phyloP scores from a whole-genome alignment of 2,797 vertebrate genomes.

The Gymnopithys bicolor region DNA sequence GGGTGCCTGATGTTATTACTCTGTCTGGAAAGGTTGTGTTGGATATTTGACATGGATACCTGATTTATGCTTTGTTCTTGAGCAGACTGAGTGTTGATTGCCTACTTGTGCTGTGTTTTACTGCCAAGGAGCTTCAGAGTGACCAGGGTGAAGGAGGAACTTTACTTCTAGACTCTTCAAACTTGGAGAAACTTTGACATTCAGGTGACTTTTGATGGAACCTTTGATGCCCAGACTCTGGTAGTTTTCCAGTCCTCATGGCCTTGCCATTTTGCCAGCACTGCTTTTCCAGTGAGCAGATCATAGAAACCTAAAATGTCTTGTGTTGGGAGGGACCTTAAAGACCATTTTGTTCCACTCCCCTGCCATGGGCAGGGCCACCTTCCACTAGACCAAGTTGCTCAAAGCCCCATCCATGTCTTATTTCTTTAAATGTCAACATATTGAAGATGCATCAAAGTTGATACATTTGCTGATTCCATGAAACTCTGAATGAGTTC shows the following conservation, averaged over 20 bases:
- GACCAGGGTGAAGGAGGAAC: background rate
- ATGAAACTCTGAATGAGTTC: accelerated
- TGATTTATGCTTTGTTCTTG: background rate
- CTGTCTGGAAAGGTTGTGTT: background rate
- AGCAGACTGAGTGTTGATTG: background rate
- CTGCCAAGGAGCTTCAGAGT: background rate
- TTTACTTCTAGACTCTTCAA: background rate
- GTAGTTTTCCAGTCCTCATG: background rate
- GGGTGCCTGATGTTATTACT: background rate
- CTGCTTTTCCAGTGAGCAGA: background rate
- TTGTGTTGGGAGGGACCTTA: background rate
- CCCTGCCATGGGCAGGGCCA: background rate
- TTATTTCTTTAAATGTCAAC: background rate
- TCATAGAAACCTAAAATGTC: background rate
- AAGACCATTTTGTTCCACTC: background rate
- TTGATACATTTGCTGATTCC: background rate
- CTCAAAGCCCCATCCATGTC: background rate
- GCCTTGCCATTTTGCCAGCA: background rate
- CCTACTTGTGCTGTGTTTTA: background rate
- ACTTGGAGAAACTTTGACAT: background rate
- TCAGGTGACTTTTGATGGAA: background rate
- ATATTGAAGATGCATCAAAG: background rate
- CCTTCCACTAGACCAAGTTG: background rate
- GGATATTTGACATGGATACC: slow-evolving; percentile 8
- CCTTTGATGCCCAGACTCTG: background rate